phyloP scores from a whole-genome alignment of 2,888 invertebrate genomes.

The Spatulosminthurus flaviceps region DNA sequence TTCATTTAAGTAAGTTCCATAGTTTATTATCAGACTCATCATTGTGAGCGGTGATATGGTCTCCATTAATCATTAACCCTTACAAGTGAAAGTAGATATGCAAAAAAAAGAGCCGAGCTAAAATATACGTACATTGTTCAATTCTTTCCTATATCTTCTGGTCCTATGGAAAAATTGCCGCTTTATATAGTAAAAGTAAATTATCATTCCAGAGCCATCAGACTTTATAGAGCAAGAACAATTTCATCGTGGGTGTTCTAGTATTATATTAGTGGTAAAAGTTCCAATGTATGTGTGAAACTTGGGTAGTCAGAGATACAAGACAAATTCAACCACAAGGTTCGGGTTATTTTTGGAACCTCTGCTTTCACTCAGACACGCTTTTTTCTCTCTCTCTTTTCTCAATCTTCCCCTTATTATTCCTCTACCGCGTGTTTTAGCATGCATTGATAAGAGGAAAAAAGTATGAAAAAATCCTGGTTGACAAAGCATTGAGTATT shows the following conservation, averaged over 20 bases:
- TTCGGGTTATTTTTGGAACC: too few relatives aligned
- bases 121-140: neutral
- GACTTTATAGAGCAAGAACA: neutral
- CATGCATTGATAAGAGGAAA: neutral
- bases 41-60: slow-evolving; percentile 13
- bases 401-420: neutral
- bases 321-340: too few relatives aligned
- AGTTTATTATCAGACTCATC: slow-evolving; percentile 4
- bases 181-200: too few relatives aligned
- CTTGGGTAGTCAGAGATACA: too few relatives aligned
- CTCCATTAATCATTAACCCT: slow-evolving; percentile 3
- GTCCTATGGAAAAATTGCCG: too few relatives aligned
- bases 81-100: neutral
- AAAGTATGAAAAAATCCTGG: neutral
- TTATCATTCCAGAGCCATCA: neutral
- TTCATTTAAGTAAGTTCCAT: slow-evolving; percentile 3
- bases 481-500: neutral
- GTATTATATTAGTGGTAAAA: too few relatives aligned
- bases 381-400: too few relatives aligned
- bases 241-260: neutral
- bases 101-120: neutral
- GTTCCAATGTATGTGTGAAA: too few relatives aligned
- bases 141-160: neutral
- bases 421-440: neutral
- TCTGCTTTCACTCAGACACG: too few relatives aligned